Percentiles rank a stretch among this genome's conserved stretches.
Conservation (phyloP, 30 jellyfish, hydroid and myxozoan species). For the Hydractinia echinata region DNA sequence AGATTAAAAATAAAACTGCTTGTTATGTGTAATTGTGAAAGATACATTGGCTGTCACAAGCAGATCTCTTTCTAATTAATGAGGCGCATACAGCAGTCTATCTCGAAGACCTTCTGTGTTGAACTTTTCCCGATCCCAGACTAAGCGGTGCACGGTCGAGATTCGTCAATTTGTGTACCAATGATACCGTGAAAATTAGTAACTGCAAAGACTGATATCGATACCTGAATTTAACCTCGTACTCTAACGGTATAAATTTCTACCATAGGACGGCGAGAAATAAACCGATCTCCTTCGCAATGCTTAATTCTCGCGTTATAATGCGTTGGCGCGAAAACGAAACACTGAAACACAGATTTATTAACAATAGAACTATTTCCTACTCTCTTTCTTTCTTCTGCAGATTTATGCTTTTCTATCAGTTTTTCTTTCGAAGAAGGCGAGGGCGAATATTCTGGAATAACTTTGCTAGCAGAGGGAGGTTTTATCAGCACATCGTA, state of each 20-base stretch:
- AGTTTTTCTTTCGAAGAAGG: background rate
- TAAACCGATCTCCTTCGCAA: no score
- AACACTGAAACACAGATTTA: background rate
- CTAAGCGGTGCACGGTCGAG: no score
- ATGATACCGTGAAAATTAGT: background rate
- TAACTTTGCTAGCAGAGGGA: constrained; percentile 19
- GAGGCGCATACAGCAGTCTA: no score
- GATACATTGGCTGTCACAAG: no score
- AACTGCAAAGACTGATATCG: background rate
- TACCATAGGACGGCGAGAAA: no score
- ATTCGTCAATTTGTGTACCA: background rate
- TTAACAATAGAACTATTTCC: background rate
- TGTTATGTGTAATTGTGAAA: background rate
- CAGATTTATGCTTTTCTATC: constrained; percentile 1
- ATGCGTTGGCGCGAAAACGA: background rate
- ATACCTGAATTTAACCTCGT: no score
- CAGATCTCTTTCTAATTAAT: no score
- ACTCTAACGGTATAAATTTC: no score
- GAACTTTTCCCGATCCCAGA: no score
- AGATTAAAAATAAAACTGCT: background rate
- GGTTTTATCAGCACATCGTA: constrained; percentile 28
- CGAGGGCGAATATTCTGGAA: constrained; percentile 28
- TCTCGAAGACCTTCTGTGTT: no score
- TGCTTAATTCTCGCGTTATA: no score
- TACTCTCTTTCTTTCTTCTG: constrained; percentile 33